Evolutionary conservation across 2,888 invertebrate species (phyloP).

Genomic region (Diaperis boleti): DNA sequence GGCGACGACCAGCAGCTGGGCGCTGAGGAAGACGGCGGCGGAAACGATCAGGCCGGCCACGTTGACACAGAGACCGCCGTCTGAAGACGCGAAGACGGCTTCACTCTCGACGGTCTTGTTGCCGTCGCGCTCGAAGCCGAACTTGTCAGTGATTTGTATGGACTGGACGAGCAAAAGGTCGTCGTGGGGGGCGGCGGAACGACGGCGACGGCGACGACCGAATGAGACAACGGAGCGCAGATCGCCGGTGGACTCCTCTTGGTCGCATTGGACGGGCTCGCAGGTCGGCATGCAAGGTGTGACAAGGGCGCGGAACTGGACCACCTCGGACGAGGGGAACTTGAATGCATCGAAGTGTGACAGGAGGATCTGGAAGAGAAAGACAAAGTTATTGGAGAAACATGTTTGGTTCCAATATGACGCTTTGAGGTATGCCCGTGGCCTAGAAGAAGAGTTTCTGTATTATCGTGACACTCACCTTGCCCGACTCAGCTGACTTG

Average conservation of each 20-base stretch:
- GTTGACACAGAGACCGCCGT: constrained; percentile 78
- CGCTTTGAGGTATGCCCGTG: too few species aligned
- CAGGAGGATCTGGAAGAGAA: constrained; percentile 75
- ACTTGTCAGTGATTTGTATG: constrained; percentile 93
- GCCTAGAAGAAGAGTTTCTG: too few species aligned
- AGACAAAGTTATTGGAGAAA: too few species aligned
- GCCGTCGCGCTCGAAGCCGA: constrained; percentile 82
- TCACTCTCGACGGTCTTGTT: constrained; percentile 72
- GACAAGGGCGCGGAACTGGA: constrained; percentile 95
- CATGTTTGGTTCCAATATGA: too few species aligned
- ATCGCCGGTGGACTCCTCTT: constrained; percentile 85
- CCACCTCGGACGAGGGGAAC: constrained; percentile 94
- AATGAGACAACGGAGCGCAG: constrained; percentile 85
- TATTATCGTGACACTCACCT: too few species aligned
- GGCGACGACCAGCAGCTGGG: constrained; percentile 87
- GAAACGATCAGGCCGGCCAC: constrained; percentile 86
- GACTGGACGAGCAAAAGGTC: constrained; percentile 90
- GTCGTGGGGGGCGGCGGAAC: constrained; percentile 73
- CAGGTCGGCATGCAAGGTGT: constrained; percentile 95
- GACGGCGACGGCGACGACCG: constrained; percentile 82
- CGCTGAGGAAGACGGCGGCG: constrained; percentile 86
- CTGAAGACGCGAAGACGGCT: constrained; percentile 77
- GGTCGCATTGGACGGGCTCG: constrained; percentile 91
- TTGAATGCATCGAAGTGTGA: constrained; percentile 97
- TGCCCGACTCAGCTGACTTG: constrained; percentile 83